phyloP scores from a whole-genome alignment of 2,113 vertebrate species.

The Machaerirhynchus nigripectus region DNA sequence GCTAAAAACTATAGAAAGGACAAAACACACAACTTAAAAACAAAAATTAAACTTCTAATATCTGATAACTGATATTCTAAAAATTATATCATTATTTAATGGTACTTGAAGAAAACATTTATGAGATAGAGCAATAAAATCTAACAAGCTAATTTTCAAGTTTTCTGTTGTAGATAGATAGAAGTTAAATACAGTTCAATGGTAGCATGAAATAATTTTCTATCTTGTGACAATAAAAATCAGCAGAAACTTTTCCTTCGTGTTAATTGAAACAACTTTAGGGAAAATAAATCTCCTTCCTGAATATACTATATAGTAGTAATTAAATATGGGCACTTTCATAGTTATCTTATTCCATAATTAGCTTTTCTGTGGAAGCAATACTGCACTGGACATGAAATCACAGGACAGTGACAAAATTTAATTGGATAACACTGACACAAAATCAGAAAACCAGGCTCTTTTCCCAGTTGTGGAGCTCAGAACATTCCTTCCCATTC shows the following conservation, averaged over 20 bases:
- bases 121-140: slow-evolving; percentile 1
- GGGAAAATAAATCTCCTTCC: not conserved
- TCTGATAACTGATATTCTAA: not conserved
- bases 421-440: slow-evolving; percentile 19
- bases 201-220: slow-evolving; percentile 15
- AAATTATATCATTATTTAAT: not conserved
- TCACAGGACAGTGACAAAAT: slow-evolving; percentile 42
- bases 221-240: slow-evolving; percentile 31
- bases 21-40: not conserved
- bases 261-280: slow-evolving; percentile 53
- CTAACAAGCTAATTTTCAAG: slow-evolving; percentile 32
- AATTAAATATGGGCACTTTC: slow-evolving; percentile 44
- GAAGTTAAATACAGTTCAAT: not conserved
- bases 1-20: not conserved
- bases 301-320: not conserved
- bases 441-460: slow-evolving; percentile 46
- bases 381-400: slow-evolving; percentile 31
- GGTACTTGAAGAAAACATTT: slow-evolving; percentile 26
- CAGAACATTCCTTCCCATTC: not conserved
- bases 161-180: slow-evolving; percentile 22
- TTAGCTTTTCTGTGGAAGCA: slow-evolving; percentile 34
- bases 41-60: not conserved
- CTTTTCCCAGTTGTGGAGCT: slow-evolving; percentile 35
- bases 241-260: slow-evolving; percentile 36
- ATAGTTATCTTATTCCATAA: slow-evolving; percentile 23